Base-by-base conservation (phyloP, 2,888 invertebrate genomes). In the Brenthis hecate region DNA sequence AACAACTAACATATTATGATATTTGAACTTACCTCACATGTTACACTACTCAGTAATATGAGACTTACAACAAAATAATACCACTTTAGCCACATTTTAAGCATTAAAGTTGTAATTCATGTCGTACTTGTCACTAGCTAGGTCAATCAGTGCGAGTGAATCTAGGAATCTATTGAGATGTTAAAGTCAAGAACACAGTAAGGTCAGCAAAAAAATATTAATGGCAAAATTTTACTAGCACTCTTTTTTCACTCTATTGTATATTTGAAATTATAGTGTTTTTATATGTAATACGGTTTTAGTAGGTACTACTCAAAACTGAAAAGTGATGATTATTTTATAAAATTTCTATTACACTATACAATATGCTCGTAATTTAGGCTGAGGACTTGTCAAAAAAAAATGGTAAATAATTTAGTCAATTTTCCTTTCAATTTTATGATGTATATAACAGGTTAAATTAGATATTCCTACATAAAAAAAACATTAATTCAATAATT, bases 121-220 rank as follows among this genome's bases (percentile, higher is more conserved):
- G 62, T 36, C 58, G 51, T 65, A 56, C 64, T 69, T 56, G 62
- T 55, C 19, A 43, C 32, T 51, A 16, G 60, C 50, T 32, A 16
- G 19, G 16, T 51, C 48, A 58, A 54, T 56, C 32, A 56, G 11
- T 64, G 50, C 28, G 48, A 58, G 48, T 56, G 11, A 50, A 65
- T 47, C 19, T 56, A 51, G n/a, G 16, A 50, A 68, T 68, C 47
- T 62, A 62, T 19, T 55, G n/a, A 54, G 55, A 61, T 53, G 13
- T 60, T 43, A 56, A 56, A 62, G 73, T 74, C 74, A 71, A 73
- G 70, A 68, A 67, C 67, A 61, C 28, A 47, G 68, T 74, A 77
- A 51, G n/a, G 75, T 51, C 14, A 58, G 72, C 70, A 76, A 61
- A 71, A 62, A 57, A 60, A 43, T 16, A 19, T 14, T 14, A 2